These are phyloP conservation scores for Pyrgilauda ruficollis DNA, from an alignment of 2,113 vertebrate genomes.

Conservation along the genomic window DNA sequence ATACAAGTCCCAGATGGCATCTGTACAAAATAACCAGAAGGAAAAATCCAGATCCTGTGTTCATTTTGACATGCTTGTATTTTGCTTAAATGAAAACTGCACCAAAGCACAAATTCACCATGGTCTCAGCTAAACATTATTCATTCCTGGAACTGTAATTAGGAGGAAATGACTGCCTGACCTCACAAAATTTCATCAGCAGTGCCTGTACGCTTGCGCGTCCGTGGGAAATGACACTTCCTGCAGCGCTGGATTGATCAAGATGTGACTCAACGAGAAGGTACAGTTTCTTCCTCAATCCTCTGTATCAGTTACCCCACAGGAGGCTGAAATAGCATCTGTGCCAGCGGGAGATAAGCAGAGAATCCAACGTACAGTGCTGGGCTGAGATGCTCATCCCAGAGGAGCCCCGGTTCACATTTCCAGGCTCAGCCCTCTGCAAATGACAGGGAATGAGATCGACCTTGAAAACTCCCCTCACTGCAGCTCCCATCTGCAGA, in stretches of 20 bases:
- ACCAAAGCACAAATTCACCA: neutral
- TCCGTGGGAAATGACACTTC: neutral
- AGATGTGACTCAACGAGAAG: neutral
- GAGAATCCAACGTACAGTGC: neutral
- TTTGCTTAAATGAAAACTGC: neutral
- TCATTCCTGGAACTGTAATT: neutral
- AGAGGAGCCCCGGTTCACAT: neutral
- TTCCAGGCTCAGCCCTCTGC: neutral
- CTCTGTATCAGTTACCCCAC: neutral
- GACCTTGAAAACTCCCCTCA: neutral
- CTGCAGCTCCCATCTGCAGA: neutral
- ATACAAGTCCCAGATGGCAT: neutral
- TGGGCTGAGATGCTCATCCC: neutral
- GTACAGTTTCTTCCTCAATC: neutral
- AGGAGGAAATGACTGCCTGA: conserved; percentile 15
- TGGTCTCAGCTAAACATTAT: neutral
- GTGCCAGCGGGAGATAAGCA: neutral
- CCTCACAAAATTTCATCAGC: conserved; percentile 2
- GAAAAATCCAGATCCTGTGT: neutral
- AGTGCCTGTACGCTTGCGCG: fast-evolving
- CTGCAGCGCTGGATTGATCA: neutral
- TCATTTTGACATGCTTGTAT: neutral
- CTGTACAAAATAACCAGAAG: neutral
- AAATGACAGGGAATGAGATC: neutral
- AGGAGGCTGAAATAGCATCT: neutral